These are phyloP conservation scores for Rhizomys pruinosus DNA, from an alignment of 2,113 vertebrate genomes.

Conservation along the genomic window DNA sequence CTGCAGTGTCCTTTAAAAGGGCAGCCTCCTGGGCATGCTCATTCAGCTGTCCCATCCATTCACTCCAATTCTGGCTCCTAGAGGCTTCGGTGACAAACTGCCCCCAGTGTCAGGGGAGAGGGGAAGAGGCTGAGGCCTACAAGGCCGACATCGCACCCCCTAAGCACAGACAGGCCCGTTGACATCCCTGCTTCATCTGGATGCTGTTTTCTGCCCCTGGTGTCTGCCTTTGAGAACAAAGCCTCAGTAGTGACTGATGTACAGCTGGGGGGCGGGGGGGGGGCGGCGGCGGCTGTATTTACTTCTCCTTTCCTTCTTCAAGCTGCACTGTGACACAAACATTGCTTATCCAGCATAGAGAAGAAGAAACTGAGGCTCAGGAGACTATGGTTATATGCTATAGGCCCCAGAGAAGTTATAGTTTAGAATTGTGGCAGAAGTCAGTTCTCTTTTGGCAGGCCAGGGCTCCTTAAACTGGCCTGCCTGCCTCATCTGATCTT, in stretches of 20 bases:
- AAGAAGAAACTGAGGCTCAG: constrained; percentile 53
- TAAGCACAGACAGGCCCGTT: not conserved
- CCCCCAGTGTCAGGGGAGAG: not conserved
- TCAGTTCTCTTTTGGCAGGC: not conserved
- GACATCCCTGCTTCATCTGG: not conserved
- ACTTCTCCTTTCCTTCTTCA: not conserved
- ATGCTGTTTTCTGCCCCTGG: not conserved
- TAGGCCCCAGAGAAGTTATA: not conserved
- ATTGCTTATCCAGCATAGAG: not conserved
- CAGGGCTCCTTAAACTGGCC: not conserved
- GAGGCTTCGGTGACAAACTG: constrained; percentile 1
- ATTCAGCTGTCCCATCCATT: constrained; percentile 55
- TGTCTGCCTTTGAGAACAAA: not conserved
- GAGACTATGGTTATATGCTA: not conserved
- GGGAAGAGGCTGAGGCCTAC: not conserved
- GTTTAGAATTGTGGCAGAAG: not conserved
- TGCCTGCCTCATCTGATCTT: not conserved
- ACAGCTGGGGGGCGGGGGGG: too few species aligned
- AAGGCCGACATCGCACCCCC: not conserved
- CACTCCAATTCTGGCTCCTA: constrained; percentile 43
- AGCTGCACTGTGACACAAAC: not conserved
- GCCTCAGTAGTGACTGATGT: not conserved
- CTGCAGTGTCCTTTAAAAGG: constrained; percentile 86
- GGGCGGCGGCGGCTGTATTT: not conserved
- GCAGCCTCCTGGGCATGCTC: constrained; percentile 82